Evolutionary conservation across 2,113 vertebrate genomes (phyloP), one percentile per base, ranked within the genome.

Genomic region (Leptobrachium leishanense): DNA sequence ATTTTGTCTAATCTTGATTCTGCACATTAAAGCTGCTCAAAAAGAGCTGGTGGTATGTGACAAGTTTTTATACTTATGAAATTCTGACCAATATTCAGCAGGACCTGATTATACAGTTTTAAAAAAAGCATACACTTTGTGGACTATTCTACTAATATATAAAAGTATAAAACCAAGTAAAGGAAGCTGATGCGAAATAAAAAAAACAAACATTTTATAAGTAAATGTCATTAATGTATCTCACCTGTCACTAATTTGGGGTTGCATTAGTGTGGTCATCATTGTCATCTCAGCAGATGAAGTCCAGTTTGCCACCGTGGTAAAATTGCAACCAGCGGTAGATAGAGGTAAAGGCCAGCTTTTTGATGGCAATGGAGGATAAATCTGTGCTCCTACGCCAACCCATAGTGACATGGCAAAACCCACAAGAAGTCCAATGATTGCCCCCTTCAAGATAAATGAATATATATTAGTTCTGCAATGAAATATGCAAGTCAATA

Each of bases 331-430:
- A 12, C 86, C 87, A 3, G 81, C 79, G 1, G 88, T 92, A 64
- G 77, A 84, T 69, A 94, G 85, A 0, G 79, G 7, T 80, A 94
- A 83, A 6, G 92, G 89, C 43, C 82, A 77, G 54, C 64, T 89
- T 83, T 86, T 76, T 31, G 84, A 82, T 3, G 83, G 64, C 15
- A 79, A 31, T 0, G 90, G 90, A 11, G 88, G 89, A 80, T 93
- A 88, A 2, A 93, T 74, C 68, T 91, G 91, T 31, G 91, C 87
- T 40, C 93, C 91, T 1, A 92, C 85, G 74, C 90, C 88, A 83
- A 93, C 79, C 92, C 94, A 93, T 44, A 94, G 84, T 65, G 91
- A 88, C 43, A 94, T 2, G 1, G 10, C 68, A 82, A 94, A 75
- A 13, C 93, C 94, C 65, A 79, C 85, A 41, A 91, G 0, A 5